Evolutionary conservation across 2,113 vertebrate genomes (phyloP).

Genomic region (Oryzias melastigma): DNA sequence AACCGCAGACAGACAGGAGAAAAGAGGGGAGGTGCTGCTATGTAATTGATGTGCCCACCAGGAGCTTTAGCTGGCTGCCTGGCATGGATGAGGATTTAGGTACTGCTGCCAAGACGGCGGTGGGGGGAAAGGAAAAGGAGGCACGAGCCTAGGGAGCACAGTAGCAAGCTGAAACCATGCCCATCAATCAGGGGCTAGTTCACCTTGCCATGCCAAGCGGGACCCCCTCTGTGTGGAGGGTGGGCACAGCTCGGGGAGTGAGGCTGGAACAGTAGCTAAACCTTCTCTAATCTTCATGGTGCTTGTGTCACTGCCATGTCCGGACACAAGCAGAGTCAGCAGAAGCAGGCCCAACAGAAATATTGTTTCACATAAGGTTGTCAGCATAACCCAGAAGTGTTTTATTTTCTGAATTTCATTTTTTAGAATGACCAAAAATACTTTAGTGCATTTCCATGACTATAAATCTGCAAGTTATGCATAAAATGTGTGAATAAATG

Average conservation of each 20-base stretch:
- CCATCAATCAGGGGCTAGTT: conserved; percentile 82
- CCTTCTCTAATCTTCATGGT: conserved; percentile 69
- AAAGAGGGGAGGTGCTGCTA: conserved; percentile 69
- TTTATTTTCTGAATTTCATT: conserved; percentile 4
- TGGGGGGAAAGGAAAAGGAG: conserved; percentile 67
- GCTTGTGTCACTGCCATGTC: conserved; percentile 63
- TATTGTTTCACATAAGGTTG: conserved; percentile 34
- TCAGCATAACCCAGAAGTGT: conserved; percentile 34
- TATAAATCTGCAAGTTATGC: too few relatives aligned
- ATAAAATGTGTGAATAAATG: too few relatives aligned
- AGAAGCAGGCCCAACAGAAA: conserved; percentile 37
- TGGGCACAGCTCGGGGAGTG: conserved; percentile 64
- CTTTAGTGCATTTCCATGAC: too few relatives aligned
- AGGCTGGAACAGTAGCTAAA: conserved; percentile 63
- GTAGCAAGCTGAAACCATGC: conserved; percentile 73
- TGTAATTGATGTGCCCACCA: conserved; percentile 82
- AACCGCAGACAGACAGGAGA: conserved; percentile 68
- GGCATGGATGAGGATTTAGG: conserved; percentile 66
- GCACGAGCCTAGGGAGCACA: conserved; percentile 66
- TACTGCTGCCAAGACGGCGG: conserved; percentile 74
- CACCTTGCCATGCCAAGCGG: conserved; percentile 74
- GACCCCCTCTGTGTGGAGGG: conserved; percentile 65
- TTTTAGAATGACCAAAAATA: too few relatives aligned
- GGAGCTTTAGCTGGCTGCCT: conserved; percentile 75
- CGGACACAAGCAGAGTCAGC: conserved; percentile 45